These are phyloP conservation scores for Teleopsis dalmanni DNA, from an alignment of 1,140 invertebrate genomes.

Conservation along the genomic window DNA sequence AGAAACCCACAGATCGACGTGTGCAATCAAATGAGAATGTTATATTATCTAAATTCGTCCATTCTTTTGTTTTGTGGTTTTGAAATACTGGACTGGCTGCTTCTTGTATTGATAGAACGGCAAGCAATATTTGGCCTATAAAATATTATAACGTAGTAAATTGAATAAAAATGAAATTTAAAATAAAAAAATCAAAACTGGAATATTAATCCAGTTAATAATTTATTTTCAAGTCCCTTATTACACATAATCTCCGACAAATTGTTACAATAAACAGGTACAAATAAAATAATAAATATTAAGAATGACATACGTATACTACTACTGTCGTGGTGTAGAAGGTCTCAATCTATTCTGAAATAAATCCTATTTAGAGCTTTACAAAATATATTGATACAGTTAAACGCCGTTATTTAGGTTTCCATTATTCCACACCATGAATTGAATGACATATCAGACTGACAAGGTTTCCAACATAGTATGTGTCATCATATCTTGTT, in stretches of 20 bases:
- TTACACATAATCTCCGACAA: neutral
- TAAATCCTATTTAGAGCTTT: no score
- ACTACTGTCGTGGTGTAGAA: no score
- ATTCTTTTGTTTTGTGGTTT: constrained; percentile 49
- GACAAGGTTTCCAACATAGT: no score
- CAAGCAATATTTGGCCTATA: constrained; percentile 20
- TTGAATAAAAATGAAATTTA: no score
- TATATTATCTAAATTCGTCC: constrained; percentile 56
- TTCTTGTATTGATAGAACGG: constrained; percentile 27
- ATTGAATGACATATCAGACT: no score
- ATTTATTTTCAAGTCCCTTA: neutral
- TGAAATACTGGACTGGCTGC: constrained; percentile 43
- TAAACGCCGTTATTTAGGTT: no score
- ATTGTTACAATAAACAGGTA: constrained; percentile 2
- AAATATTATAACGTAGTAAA: no score
- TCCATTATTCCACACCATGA: no score
- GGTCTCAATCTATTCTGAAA: no score
- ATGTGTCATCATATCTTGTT: no score
- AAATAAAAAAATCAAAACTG: neutral
- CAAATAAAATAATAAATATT: neutral
- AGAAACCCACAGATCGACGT: constrained; percentile 52
- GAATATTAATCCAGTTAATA: neutral
- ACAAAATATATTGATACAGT: no score
- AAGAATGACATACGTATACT: neutral
- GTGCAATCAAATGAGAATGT: constrained; percentile 56